phyloP scores from a whole-genome alignment of 1,140 invertebrate genomes.

The Drosophila biarmipes region DNA sequence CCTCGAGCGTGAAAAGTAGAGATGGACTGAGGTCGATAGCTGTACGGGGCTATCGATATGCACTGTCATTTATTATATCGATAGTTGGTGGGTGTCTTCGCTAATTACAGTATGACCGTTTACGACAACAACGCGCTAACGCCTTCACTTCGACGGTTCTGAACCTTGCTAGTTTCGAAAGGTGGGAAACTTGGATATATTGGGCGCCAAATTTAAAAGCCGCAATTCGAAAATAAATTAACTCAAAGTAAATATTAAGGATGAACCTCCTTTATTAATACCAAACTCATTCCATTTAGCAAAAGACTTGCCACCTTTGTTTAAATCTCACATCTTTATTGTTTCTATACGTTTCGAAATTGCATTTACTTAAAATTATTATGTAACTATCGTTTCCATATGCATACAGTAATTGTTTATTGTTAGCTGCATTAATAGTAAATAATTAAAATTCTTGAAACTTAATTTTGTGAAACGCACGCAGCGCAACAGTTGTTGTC shows the following conservation, averaged over 20 bases:
- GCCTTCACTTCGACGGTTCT: neutral
- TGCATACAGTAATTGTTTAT: slow-evolving; percentile 63
- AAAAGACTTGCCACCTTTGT: slow-evolving; percentile 17
- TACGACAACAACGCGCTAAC: neutral
- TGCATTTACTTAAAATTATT: slow-evolving; percentile 78
- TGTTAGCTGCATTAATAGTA: slow-evolving; percentile 60
- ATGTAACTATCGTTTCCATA: slow-evolving; percentile 73
- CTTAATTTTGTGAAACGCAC: slow-evolving; percentile 69
- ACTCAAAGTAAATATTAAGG: too few relatives aligned
- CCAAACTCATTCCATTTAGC: neutral
- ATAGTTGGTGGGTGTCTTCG: neutral
- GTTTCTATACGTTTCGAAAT: slow-evolving; percentile 81
- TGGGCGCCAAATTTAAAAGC: slow-evolving; percentile 3
- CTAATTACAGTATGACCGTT: neutral
- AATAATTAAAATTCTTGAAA: slow-evolving; percentile 74
- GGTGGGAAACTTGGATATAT: neutral
- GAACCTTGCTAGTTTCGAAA: neutral
- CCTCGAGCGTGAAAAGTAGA: neutral
- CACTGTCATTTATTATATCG: too few relatives aligned
- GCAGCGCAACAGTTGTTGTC: slow-evolving; percentile 49
- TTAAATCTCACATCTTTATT: slow-evolving; percentile 83
- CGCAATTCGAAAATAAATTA: too few relatives aligned
- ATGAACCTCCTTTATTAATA: too few relatives aligned
- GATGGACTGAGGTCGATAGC: neutral
- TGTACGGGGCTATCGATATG: neutral